These are phyloP conservation scores for Lepidurus couesii DNA, from an alignment of 1,140 invertebrate species.

Conservation along the genomic window DNA sequence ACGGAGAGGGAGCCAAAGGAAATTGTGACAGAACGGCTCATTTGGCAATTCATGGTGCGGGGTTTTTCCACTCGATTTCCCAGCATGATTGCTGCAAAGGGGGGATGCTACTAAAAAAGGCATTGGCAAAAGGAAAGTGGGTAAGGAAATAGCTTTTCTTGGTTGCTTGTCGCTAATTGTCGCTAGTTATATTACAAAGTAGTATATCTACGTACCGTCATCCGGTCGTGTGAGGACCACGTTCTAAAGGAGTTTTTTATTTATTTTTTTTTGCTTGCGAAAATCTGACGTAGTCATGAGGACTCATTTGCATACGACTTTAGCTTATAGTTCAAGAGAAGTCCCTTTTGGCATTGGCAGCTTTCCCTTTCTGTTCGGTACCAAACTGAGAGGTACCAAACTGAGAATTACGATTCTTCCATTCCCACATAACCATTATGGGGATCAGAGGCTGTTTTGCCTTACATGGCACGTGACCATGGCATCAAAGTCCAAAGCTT, in stretches of 20 bases:
- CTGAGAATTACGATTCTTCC: conserved; percentile 11
- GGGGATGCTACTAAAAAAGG: neutral
- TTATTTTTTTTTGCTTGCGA: neutral
- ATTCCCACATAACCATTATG: conserved; percentile 9
- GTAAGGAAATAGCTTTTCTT: neutral
- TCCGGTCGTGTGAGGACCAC: too few relatives aligned
- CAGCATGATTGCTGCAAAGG: neutral
- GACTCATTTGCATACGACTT: conserved; percentile 3
- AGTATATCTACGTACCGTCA: too few relatives aligned
- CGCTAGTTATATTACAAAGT: neutral
- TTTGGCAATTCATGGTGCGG: neutral
- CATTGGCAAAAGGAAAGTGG: neutral
- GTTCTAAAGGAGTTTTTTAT: neutral
- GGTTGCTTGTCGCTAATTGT: neutral
- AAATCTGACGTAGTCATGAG: conserved; percentile 15
- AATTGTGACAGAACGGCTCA: neutral
- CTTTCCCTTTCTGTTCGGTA: conserved; percentile 12
- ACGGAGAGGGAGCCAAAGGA: neutral
- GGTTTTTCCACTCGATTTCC: neutral
- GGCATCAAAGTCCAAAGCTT: conserved; percentile 10
- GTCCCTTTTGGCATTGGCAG: neutral
- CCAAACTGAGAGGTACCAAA: conserved; percentile 6
- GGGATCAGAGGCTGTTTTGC: conserved; percentile 2
- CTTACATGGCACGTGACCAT: conserved; percentile 13
- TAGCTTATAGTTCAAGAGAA: neutral